Evolutionary conservation across 2,113 vertebrate species (phyloP).

Genomic region (Catharus bicknelli): DNA sequence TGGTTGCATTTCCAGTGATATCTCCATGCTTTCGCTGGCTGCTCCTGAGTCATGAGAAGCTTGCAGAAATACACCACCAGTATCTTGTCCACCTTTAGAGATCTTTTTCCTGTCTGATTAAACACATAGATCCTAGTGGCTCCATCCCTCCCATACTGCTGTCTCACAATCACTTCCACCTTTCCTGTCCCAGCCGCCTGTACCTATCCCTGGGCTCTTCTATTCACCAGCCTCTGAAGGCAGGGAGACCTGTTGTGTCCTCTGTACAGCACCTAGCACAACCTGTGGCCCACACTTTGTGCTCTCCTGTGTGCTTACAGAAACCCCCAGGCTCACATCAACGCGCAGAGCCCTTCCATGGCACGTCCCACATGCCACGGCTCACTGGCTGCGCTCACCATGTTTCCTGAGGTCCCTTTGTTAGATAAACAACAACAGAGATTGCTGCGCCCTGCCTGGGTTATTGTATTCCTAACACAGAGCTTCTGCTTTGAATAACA

Average conservation of each 20-base stretch:
- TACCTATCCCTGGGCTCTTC: neutral
- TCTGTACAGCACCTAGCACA: neutral
- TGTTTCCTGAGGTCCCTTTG: slow-evolving; percentile 17
- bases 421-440: slow-evolving; percentile 31
- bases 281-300: neutral
- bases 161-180: neutral
- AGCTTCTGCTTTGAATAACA: slow-evolving; percentile 24
- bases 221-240: neutral
- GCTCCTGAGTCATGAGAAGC: neutral
- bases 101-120: neutral
- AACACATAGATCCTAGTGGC: neutral
- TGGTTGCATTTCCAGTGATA: neutral
- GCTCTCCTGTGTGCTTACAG: neutral
- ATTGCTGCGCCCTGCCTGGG: neutral
- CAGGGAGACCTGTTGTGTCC: neutral
- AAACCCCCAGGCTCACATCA: neutral
- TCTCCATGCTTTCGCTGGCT: neutral
- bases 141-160: neutral
- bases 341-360: neutral
- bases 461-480: slow-evolving; percentile 8
- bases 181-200: neutral
- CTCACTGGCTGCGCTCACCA: neutral
- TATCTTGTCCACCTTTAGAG: neutral
- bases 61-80: neutral
- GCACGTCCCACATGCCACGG: neutral